Conservation (phyloP, 2,888 invertebrate species). For the Sinodicranocentrus sp. region DNA sequence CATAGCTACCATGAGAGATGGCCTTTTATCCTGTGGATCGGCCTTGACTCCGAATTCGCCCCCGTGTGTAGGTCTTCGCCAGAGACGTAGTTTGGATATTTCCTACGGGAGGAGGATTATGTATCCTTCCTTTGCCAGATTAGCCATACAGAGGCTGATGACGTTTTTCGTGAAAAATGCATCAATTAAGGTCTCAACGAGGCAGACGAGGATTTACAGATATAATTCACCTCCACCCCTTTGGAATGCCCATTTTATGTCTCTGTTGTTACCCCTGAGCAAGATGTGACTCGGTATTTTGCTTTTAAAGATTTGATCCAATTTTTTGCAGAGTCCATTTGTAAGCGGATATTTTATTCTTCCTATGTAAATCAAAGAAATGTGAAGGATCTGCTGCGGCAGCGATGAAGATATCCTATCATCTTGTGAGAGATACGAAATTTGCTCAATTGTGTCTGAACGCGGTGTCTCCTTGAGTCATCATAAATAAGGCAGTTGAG, state of each 20-base stretch:
- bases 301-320: no score
- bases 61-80: neutral
- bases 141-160: no score
- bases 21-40: neutral
- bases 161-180: neutral
- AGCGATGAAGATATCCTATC: neutral
- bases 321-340: neutral
- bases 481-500: conserved; percentile 10
- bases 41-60: conserved; percentile 21
- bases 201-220: neutral
- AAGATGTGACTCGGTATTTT: no score
- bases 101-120: neutral
- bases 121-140: neutral
- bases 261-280: no score
- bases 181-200: conserved; percentile 15
- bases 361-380: neutral
- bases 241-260: no score
- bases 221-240: no score
- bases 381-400: no score
- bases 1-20: neutral
- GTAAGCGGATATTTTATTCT: no score
- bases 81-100: neutral
- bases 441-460: no score
- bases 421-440: no score
- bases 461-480: conserved; percentile 24